Percentiles rank a stretch among this genome's conserved stretches.
Conservation (phyloP, 2,797 vertebrate species). For the Peromyscus aztecus region DNA sequence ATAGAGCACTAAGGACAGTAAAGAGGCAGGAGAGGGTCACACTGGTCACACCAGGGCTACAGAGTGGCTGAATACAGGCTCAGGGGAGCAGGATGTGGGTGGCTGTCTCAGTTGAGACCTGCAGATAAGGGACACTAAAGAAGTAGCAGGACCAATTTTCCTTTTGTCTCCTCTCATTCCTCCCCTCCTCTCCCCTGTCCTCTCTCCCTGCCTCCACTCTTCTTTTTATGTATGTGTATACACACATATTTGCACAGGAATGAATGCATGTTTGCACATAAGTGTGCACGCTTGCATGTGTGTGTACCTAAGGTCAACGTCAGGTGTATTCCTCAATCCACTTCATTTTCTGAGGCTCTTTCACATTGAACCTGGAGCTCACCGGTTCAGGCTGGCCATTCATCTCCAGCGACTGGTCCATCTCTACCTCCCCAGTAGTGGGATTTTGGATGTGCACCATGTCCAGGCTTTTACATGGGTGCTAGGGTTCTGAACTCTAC, state of each 20-base stretch:
- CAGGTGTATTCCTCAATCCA: neutral
- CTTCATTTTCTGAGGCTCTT: neutral
- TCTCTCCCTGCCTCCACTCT: neutral
- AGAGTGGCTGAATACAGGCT: rapidly evolving
- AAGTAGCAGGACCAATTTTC: neutral
- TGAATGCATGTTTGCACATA: too few species aligned
- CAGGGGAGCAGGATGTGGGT: neutral
- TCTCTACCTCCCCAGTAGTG: neutral
- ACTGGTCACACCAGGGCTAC: rapidly evolving
- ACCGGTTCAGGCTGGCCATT: neutral
- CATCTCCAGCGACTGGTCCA: neutral
- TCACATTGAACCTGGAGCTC: neutral
- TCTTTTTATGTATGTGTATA: neutral
- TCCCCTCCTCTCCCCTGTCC: too few species aligned
- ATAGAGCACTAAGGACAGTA: neutral
- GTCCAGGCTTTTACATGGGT: neutral
- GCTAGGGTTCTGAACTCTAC: neutral
- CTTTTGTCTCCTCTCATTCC: neutral
- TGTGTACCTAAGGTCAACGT: neutral
- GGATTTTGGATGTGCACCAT: neutral
- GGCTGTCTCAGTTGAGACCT: neutral
- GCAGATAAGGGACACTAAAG: neutral
- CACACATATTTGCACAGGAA: neutral
- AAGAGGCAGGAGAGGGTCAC: rapidly evolving
- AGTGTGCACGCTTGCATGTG: neutral